These are phyloP conservation scores for Spilosoma lubricipeda DNA, from an alignment of 2,888 invertebrate species.

Conservation along the genomic window DNA sequence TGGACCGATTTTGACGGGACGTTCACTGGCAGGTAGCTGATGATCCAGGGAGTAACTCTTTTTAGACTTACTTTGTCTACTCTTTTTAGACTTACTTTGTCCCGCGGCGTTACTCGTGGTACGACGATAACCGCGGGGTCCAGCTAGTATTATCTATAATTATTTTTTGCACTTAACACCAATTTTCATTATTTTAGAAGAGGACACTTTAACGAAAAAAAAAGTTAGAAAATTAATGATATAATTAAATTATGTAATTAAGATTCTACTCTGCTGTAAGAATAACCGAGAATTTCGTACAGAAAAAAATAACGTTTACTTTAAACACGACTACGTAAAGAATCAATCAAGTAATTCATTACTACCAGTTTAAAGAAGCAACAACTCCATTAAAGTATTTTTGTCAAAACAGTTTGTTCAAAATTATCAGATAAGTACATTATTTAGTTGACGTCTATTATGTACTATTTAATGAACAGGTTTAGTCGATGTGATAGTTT, in stretches of 20 bases:
- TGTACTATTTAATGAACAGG: too few species aligned
- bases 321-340: neutral
- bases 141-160: neutral
- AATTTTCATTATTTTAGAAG: slow-evolving; percentile 7
- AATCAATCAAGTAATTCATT: neutral
- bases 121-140: too few species aligned
- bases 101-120: too few species aligned
- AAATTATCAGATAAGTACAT: too few species aligned
- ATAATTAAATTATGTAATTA: neutral
- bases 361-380: neutral
- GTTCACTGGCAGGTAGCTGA: too few species aligned
- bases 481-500: too few species aligned
- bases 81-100: too few species aligned
- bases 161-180: slow-evolving; percentile 9
- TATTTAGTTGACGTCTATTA: too few species aligned
- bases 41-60: too few species aligned
- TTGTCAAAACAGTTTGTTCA: neutral
- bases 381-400: neutral
- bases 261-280: neutral
- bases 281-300: neutral
- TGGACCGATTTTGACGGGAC: too few species aligned
- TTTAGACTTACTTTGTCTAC: too few species aligned
- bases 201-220: neutral
- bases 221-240: neutral
- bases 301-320: neutral